These are phyloP conservation scores for Apostichopus japonicus DNA, from an alignment of 35 echinoderm and acorn worm species.

Conservation along the genomic window DNA sequence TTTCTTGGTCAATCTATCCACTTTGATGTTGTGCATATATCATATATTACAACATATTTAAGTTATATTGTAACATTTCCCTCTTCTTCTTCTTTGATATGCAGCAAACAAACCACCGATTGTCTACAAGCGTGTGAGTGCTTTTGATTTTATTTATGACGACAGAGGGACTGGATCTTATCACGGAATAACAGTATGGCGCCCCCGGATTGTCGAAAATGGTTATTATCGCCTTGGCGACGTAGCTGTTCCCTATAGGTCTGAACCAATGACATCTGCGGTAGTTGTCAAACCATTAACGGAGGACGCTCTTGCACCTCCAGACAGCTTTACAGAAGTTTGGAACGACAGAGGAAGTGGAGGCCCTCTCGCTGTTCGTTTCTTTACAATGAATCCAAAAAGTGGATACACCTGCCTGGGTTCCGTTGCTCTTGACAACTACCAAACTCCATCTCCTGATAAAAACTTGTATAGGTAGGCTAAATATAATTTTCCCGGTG, in stretches of 20 bases:
- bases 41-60: too few relatives aligned
- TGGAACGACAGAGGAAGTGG: constrained; percentile 1
- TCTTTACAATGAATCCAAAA: not conserved
- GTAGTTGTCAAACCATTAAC: not conserved
- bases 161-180: not conserved
- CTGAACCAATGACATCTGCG: not conserved
- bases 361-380: not conserved
- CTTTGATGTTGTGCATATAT: too few relatives aligned
- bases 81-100: too few relatives aligned
- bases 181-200: not conserved
- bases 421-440: not conserved
- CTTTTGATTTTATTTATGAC: not conserved
- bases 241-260: not conserved
- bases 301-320: not conserved
- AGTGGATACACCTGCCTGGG: not conserved
- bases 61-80: too few relatives aligned
- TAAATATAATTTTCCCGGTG: too few relatives aligned
- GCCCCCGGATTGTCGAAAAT: not conserved
- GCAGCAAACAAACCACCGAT: too few relatives aligned
- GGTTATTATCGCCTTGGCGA: not conserved
- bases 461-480: not conserved
- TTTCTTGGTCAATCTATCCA: too few relatives aligned
- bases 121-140: too few relatives aligned
- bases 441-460: not conserved
- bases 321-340: not conserved